Conservation (phyloP, 2,113 vertebrate genomes). For the Theristicus caerulescens region DNA sequence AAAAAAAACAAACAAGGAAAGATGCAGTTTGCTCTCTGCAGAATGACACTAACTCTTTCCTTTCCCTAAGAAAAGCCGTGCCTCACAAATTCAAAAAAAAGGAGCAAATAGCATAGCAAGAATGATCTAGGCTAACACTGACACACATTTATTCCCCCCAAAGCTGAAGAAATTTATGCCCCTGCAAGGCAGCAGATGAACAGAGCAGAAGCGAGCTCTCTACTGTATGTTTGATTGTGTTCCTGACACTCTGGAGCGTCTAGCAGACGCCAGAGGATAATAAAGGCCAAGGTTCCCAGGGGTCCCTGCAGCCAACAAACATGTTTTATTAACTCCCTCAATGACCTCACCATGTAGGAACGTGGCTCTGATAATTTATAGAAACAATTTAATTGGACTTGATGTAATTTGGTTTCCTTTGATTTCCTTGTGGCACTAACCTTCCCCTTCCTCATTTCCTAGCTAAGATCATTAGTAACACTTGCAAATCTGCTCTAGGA, state of each 20-base stretch:
- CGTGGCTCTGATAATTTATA: slow-evolving; percentile 63
- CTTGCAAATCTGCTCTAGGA: slow-evolving; percentile 44
- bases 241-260: slow-evolving; percentile 44
- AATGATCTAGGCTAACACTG: background rate
- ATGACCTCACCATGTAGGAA: slow-evolving; percentile 56
- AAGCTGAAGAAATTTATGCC: background rate
- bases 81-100: background rate
- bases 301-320: slow-evolving; percentile 61
- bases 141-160: background rate
- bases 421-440: slow-evolving; percentile 57
- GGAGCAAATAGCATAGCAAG: background rate
- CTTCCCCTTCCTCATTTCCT: slow-evolving; percentile 52
- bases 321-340: slow-evolving; percentile 63
- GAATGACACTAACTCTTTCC: background rate
- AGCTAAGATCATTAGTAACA: slow-evolving; percentile 43
- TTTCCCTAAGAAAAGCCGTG: background rate
- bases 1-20: background rate
- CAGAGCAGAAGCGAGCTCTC: background rate
- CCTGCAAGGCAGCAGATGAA: slow-evolving; percentile 16
- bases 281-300: slow-evolving; percentile 57
- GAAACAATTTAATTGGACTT: slow-evolving; percentile 68
- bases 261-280: slow-evolving; percentile 61
- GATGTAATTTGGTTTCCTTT: slow-evolving; percentile 66
- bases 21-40: background rate
- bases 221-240: background rate